Base-by-base conservation (phyloP, 2,113 vertebrate genomes). In the Xiphias gladius region DNA sequence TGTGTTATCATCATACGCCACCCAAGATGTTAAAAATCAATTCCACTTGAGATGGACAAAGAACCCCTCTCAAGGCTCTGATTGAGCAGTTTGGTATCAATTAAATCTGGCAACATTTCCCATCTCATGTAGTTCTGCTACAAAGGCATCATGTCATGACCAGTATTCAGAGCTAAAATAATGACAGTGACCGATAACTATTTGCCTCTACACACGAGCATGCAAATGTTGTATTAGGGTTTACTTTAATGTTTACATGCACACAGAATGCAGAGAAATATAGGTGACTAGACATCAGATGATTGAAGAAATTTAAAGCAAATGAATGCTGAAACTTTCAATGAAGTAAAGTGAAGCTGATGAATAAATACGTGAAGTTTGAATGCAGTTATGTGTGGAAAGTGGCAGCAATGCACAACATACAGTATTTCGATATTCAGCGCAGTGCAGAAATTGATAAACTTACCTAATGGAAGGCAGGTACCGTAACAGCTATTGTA, bases 291-390 rank as follows among this genome's bases (percentile, higher is more conserved):
- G 14, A 62, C n/a, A 46, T 69, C 10, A 26, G 50, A 57, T 43
- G 48, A 68, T 17, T 13, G 20, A 39, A 43, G 10, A 77, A 68
- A 68, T 55, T 10, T 6, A 20, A 67, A 76, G 66, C 75, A 68
- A 76, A 82, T 55, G 6, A 66, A 61, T 12, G 52, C 39, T 3
- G 16, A 46, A 26, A 3, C 12, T 14, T 26, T 26, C 1, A 1
- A 1, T 48, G 59, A 46, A 41, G 13, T 54, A 24, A 71, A 62
- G 43, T 50, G 14, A 59, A n/a, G 24, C 76, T 87, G 37, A 30
- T 86, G 80, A 84, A 82, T 84, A 78, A 82, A 88, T 16, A 39
- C 65, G 79, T 64, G 68, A 74, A 43, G 75, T 32, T n/a, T 73
- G 75, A 67, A 78, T 57, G 43, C 57, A 41, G 37, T 59, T 26